Percentiles rank a stretch among this genome's conserved stretches.
Evolutionary conservation across 1,140 invertebrate genomes (phyloP).

Genomic region (Palaemon carinicauda): DNA sequence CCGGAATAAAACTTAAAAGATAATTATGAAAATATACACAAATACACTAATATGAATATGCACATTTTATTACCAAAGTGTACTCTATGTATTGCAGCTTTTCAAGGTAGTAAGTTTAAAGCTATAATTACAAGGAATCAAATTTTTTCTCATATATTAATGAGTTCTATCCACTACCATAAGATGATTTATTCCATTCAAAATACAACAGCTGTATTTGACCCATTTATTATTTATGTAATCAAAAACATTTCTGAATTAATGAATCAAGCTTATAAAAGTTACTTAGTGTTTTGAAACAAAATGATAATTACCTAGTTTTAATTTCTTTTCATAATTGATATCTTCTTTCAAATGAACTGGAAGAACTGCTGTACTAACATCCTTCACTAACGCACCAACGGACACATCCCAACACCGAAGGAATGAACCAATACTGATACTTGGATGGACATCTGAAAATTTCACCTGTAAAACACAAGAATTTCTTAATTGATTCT

Average conservation of each 20-base stretch:
- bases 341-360: constrained; percentile 28
- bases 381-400: constrained; percentile 1
- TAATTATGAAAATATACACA: too few relatives aligned
- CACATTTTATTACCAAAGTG: too few relatives aligned
- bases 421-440: constrained; percentile 29
- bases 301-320: constrained; percentile 17
- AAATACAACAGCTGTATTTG: too few relatives aligned
- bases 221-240: too few relatives aligned
- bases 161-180: background rate
- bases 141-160: background rate
- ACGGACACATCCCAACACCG: constrained; percentile 42
- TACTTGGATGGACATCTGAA: background rate
- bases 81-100: too few relatives aligned
- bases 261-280: too few relatives aligned
- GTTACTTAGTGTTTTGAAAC: background rate
- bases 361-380: background rate
- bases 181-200: background rate
- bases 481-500: too few relatives aligned
- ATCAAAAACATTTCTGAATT: too few relatives aligned
- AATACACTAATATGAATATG: too few relatives aligned
- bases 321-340: constrained; percentile 20
- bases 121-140: too few relatives aligned
- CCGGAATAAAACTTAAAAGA: too few relatives aligned
- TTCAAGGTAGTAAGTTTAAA: too few relatives aligned
- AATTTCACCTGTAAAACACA: constrained; percentile 19